Percentiles rank a stretch among this genome's conserved stretches.
Conservation (phyloP, 2,888 invertebrate species). For the Bellardia bayeri region DNA sequence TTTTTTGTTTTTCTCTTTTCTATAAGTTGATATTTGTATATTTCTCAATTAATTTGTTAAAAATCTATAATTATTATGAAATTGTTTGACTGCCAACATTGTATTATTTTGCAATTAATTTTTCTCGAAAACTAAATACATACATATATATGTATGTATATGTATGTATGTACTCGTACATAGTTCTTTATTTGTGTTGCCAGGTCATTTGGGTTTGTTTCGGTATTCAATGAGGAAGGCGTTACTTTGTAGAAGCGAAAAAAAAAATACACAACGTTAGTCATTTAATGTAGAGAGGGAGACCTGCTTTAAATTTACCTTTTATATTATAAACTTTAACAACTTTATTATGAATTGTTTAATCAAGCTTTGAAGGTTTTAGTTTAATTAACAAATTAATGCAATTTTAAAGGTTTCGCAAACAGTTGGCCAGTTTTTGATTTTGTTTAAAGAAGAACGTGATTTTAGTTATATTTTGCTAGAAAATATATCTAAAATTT, state of each 20-base stretch:
- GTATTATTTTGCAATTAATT: not conserved
- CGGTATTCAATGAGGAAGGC: not conserved
- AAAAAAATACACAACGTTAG: not conserved
- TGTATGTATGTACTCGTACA: too few species aligned
- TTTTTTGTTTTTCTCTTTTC: not conserved
- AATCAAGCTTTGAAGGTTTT: not conserved
- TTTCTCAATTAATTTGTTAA: slow-evolving; percentile 63
- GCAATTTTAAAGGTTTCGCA: not conserved
- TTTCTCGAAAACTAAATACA: not conserved
- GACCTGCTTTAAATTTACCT: not conserved
- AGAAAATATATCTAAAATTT: too few species aligned
- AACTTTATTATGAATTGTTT: slow-evolving; percentile 1
- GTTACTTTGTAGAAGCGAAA: not conserved
- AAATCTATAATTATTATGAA: slow-evolving; percentile 33
- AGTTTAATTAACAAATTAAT: not conserved
- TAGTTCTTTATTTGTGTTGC: not conserved
- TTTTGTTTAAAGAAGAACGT: too few species aligned
- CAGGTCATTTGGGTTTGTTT: not conserved
- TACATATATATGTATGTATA: too few species aligned
- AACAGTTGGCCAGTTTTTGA: too few species aligned
- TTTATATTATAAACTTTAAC: not conserved
- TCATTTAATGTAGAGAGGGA: not conserved
- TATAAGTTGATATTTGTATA: not conserved
- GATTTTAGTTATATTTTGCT: too few species aligned
- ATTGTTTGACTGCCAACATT: not conserved